Percentiles rank a stretch among this genome's conserved stretches.
Conservation (phyloP, 2,797 vertebrate genomes). For the Enteromius fasciolatus region DNA sequence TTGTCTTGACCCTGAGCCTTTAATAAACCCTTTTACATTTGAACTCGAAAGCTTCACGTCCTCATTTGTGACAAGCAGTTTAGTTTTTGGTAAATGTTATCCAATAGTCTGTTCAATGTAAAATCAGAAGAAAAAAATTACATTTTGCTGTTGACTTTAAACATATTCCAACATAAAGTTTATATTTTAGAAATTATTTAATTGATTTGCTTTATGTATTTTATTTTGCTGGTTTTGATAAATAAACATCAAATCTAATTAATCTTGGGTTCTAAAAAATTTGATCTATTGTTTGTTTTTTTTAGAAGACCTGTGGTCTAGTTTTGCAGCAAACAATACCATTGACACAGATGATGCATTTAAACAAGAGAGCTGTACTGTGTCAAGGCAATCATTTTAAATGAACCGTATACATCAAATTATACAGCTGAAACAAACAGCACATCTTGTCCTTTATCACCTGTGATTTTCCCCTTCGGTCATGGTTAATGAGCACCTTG, state of each 20-base stretch:
- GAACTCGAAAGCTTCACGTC: too few relatives aligned
- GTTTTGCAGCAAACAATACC: not conserved
- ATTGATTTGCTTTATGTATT: not conserved
- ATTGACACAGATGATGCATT: not conserved
- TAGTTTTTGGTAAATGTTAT: not conserved
- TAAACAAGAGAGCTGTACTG: not conserved
- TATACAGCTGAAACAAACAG: not conserved
- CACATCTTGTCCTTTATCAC: slow-evolving; percentile 11
- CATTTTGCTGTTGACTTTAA: not conserved
- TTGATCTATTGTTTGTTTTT: not conserved
- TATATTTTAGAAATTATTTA: not conserved
- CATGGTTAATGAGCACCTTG: slow-evolving; percentile 2
- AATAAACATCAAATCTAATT: not conserved
- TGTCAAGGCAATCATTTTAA: not conserved
- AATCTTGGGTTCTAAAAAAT: not conserved
- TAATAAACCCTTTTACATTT: too few relatives aligned
- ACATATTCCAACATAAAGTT: not conserved
- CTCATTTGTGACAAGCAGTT: not conserved
- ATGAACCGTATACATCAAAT: not conserved
- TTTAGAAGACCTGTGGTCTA: not conserved
- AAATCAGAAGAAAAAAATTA: not conserved
- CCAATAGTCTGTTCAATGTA: not conserved
- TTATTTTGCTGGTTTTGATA: not conserved
- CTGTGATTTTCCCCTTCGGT: slow-evolving; percentile 8
- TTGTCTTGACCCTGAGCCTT: too few relatives aligned